A percentile compares a stretch with the other conserved stretches of the same genome.
phyloP scores from a whole-genome alignment of 2,888 invertebrate genomes.

The Hydrotaea cyrtoneurina region DNA sequence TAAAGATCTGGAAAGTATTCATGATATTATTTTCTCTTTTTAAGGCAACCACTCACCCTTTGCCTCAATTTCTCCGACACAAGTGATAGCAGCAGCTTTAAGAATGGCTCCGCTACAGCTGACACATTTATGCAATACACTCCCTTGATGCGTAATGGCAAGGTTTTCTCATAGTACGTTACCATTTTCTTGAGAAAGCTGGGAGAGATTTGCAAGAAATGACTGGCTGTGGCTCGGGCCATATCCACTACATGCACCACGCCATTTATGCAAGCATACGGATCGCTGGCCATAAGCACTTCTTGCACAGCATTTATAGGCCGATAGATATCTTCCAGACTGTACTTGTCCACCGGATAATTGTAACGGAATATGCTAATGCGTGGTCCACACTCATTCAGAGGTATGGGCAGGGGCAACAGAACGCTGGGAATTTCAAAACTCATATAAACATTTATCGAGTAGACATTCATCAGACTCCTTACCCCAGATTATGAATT shows the following conservation, averaged over 20 bases:
- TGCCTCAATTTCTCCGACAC: constrained; percentile 83
- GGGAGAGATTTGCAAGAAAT: constrained; percentile 84
- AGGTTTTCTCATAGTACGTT: constrained; percentile 83
- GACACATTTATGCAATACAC: constrained; percentile 84
- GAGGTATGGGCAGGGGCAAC: constrained; percentile 75
- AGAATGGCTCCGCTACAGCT: constrained; percentile 83
- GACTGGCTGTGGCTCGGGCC: constrained; percentile 81
- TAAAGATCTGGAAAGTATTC: constrained; percentile 80
- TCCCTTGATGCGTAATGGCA: constrained; percentile 84
- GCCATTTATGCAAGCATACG: constrained; percentile 83
- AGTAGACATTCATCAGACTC: too few species aligned
- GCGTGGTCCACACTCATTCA: constrained; percentile 81
- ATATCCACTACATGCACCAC: constrained; percentile 83
- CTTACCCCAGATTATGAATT: constrained; percentile 74
- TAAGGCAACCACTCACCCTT: constrained; percentile 80
- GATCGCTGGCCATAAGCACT: constrained; percentile 84
- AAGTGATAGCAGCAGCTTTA: constrained; percentile 83
- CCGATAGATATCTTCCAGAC: constrained; percentile 82
- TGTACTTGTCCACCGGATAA: constrained; percentile 81
- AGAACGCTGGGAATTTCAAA: constrained; percentile 70
- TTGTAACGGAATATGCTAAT: constrained; percentile 82
- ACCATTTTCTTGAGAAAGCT: constrained; percentile 83
- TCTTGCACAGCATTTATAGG: constrained; percentile 83
- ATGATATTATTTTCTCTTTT: too few species aligned
- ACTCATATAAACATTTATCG: too few species aligned